Percentiles rank a stretch among this genome's conserved stretches.
Evolutionary conservation across 1,140 invertebrate genomes (phyloP).

Genomic region (Drosophila hydei): DNA sequence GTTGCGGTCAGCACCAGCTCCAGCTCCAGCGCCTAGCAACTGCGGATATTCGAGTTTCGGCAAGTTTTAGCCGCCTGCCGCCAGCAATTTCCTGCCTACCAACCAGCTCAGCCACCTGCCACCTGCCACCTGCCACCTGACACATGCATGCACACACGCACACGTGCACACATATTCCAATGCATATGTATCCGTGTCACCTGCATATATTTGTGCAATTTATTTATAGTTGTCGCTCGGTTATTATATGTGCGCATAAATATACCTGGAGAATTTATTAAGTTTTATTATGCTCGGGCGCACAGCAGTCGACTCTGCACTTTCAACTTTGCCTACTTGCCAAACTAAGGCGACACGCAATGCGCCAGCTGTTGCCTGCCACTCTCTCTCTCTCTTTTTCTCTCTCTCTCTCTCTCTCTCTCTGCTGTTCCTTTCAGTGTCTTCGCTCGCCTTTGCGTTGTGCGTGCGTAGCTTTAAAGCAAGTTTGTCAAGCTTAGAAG

Average conservation of each 20-base stretch:
- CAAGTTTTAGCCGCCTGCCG: slow-evolving; percentile 27
- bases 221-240: slow-evolving; percentile 36
- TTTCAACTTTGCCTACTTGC: slow-evolving; percentile 4
- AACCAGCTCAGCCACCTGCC: slow-evolving; percentile 3
- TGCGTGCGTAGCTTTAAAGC: slow-evolving; percentile 55
- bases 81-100: slow-evolving; percentile 28
- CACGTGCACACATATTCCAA: not conserved
- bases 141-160: slow-evolving; percentile 1
- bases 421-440: not conserved
- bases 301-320: slow-evolving; percentile 46
- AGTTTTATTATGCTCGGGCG: slow-evolving; percentile 68
- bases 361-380: slow-evolving; percentile 34
- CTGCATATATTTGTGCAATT: slow-evolving; percentile 41
- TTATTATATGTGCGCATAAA: slow-evolving; percentile 80
- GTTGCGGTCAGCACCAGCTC: slow-evolving; percentile 54
- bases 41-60: slow-evolving; percentile 22
- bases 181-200: not conserved
- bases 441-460: not conserved
- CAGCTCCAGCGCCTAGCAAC: slow-evolving; percentile 17
- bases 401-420: not conserved
- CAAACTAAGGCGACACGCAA: slow-evolving; percentile 30
- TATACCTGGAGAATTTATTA: slow-evolving; percentile 75
- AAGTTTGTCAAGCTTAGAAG: slow-evolving; percentile 60
- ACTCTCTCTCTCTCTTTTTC: not conserved
- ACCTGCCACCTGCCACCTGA: slow-evolving; percentile 7